Base-by-base conservation (phyloP, 2,113 vertebrate genomes). In the Malurus cyaneus region DNA sequence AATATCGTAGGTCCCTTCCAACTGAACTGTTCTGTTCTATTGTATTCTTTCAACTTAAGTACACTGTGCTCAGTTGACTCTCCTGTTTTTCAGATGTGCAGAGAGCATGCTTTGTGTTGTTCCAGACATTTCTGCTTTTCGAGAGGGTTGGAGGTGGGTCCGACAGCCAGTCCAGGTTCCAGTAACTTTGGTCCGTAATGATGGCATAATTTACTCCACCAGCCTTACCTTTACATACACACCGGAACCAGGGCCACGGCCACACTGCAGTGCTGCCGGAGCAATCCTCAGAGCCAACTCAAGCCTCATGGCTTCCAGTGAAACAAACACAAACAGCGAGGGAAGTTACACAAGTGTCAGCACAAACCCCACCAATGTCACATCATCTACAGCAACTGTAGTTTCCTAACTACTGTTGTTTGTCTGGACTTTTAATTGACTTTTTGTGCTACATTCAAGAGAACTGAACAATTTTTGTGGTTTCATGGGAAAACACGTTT, bases 151-250 rank as follows among this genome's bases (percentile, higher is more conserved):
- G 99, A 97, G 99, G 94, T 99, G 99, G 99, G 99, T 99, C 85
- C 98, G 99, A 62, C 99, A 99, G 97, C 99, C 99, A 50, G 99
- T 99, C 74, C 99, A 99, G 97, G 99, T 99, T 77, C 99, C 99
- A 88, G 99, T 99, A 95, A 99, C 99, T 95, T 98, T 99, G 98
- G 99, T 99, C 93, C 98, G 99, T 81, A 99, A 99, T 16, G 99
- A 99, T 94, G 99, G 99, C 95, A 99, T 99, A 89, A 99, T 99
- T 98, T 99, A 99, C 97, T 99, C 99, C 97, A 99, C 99, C 97
- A 99, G 99, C 94, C 99, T 99, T 98, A 99, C 99, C 95, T 99
- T 99, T 89, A 99, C 99, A 24, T 99, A 99, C 98, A 99, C 99
- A 8, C 99, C 99, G 11, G 99, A 99, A 96, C 99, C 99, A 5